Conservation (phyloP, 1,140 invertebrate genomes). For the Oscheius sp. region DNA sequence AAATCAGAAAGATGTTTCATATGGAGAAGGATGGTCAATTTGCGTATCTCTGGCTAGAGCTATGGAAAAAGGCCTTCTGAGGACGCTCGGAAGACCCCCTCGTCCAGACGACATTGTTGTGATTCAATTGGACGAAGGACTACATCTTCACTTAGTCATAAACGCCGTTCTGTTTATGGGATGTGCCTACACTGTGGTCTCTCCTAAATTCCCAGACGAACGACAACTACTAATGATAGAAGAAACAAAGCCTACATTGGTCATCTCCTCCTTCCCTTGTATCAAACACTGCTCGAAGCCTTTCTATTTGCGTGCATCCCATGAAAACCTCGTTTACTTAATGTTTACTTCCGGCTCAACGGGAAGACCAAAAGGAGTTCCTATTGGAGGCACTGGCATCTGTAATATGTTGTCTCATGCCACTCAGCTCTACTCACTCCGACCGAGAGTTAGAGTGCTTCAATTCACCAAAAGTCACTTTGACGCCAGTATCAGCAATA, state of each 20-base stretch:
- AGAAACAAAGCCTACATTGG: background rate
- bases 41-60: background rate
- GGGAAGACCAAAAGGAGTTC: constrained; percentile 36
- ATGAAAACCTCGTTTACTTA: constrained; percentile 26
- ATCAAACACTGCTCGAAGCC: no score
- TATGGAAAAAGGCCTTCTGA: constrained; percentile 1
- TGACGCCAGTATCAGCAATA: constrained; percentile 42
- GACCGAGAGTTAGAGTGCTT: constrained; percentile 1
- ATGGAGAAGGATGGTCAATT: background rate
- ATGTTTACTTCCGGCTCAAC: constrained; percentile 44
- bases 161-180: constrained; percentile 10
- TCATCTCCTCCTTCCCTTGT: no score
- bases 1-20: no score
- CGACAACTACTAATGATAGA: background rate
- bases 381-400: constrained; percentile 20
- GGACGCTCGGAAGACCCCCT: background rate
- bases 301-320: background rate
- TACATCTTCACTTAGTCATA: constrained; percentile 9
- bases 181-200: constrained; percentile 14
- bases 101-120: constrained; percentile 21
- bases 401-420: constrained; percentile 19
- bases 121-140: constrained; percentile 9
- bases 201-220: constrained; percentile 1
- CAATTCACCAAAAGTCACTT: constrained; percentile 43
- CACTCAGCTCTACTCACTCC: constrained; percentile 9